These are phyloP conservation scores for Tragelaphus eurycerus DNA, from an alignment of 2,797 vertebrate species.

Conservation along the genomic window DNA sequence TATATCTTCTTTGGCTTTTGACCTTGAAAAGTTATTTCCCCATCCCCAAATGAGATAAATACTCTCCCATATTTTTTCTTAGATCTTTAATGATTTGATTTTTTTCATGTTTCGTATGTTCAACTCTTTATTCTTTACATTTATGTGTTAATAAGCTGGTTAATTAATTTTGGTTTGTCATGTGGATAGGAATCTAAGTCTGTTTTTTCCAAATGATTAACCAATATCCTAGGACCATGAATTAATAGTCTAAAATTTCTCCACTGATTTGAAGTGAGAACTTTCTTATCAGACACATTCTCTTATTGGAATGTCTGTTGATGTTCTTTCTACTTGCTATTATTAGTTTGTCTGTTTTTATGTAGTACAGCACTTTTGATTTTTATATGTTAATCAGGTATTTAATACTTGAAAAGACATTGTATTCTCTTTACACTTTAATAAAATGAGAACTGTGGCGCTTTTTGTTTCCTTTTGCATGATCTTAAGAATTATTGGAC, in stretches of 20 bases:
- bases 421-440: neutral
- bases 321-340: neutral
- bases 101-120: neutral
- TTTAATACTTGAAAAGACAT: neutral
- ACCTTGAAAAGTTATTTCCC: constrained; percentile 25
- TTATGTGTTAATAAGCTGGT: neutral
- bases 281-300: neutral
- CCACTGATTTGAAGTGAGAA: neutral
- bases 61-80: neutral
- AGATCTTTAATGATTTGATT: constrained; percentile 5
- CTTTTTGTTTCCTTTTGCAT: neutral
- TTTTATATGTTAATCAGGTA: neutral
- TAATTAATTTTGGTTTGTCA: neutral
- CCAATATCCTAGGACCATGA: neutral
- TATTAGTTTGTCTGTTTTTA: neutral
- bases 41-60: neutral
- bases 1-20: constrained; percentile 27
- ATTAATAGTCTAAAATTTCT: neutral
- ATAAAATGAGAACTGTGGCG: neutral
- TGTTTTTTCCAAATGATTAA: neutral
- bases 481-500: constrained; percentile 23
- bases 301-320: neutral
- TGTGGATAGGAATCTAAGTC: neutral
- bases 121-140: neutral
- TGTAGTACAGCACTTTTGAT: neutral